Base-by-base conservation (phyloP, 2,888 invertebrate genomes). In the Arge pagana region DNA sequence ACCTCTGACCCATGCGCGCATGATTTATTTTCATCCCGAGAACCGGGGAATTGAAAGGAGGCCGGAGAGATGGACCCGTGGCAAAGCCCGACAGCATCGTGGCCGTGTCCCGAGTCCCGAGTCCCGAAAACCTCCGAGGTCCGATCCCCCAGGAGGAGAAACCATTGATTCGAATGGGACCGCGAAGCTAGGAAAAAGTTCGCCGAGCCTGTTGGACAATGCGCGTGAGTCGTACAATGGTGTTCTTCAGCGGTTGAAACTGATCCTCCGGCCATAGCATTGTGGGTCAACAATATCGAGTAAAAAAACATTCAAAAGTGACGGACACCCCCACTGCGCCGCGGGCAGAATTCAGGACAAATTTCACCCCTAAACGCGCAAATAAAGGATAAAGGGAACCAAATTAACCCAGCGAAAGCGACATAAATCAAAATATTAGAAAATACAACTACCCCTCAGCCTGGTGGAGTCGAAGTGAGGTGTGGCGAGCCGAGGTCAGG, bases 371-470 rank as follows among this genome's bases (percentile, higher is more conserved):
- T 62, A 71, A 72, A 70, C 66, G 65, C 68, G 70, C 68, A 70
- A 72, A 74, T 72, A 71, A 72, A 71, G 71, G 67, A 70, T 73
- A 69, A 69, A 68, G 48, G 67, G 63, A 53, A 58, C 62, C 64
- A 72, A 74, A 74, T 75, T 74, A 67, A 66, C 62, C 65, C 62
- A 70, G 74, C 70, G 72, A 73, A 74, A 74, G 73, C 68, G 67
- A 60, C 70, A 71, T 74, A 73, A 74, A 74, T 74, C 73, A 74
- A 72, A 74, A 75, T 72, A 70, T 69, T 69, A 69, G 71, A 71
- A 74, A 72, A 71, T 66, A 67, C 64, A 21, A 35, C n/a, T n/a
- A n/a, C 31, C 45, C 45, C 45, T 16, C 19, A 28, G 11, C 19
- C 28, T 13, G 42, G 28, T 19, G 28, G 40, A 40, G 18, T 28